A percentile compares a stretch with the other conserved stretches of the same genome.
phyloP scores from a whole-genome alignment of 2,797 vertebrate species.

The Dendrocincla fuliginosa region DNA sequence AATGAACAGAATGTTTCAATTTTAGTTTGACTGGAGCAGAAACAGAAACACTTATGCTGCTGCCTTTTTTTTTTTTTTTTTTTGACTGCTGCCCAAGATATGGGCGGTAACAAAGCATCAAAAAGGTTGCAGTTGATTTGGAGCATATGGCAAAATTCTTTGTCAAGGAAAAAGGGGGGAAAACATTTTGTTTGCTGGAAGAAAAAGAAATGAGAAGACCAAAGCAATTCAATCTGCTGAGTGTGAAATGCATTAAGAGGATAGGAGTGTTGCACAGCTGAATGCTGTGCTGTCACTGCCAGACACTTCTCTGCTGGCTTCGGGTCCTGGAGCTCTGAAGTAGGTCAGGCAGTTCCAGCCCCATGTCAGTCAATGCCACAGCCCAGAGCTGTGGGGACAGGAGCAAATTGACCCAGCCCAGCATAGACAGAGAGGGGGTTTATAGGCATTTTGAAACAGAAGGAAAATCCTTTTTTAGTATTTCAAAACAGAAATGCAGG shows the following conservation, averaged over 20 bases:
- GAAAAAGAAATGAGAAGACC: conserved; percentile 42
- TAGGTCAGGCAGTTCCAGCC: conserved; percentile 2
- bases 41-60: not conserved
- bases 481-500: not conserved
- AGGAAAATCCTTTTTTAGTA: not conserved
- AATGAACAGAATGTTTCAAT: conserved; percentile 37
- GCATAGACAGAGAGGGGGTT: not conserved
- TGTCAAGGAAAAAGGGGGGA: conserved; percentile 21
- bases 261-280: conserved; percentile 42
- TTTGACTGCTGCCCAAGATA: conserved; percentile 42
- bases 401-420: not conserved
- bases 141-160: conserved; percentile 63
- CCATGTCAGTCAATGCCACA: not conserved
- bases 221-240: conserved; percentile 49
- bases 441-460: not conserved
- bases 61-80: not conserved
- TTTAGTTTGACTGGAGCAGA: conserved; percentile 29
- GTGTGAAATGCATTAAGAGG: conserved; percentile 63
- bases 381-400: not conserved
- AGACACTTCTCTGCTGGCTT: conserved; percentile 49
- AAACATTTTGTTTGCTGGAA: conserved; percentile 54
- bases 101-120: conserved; percentile 26
- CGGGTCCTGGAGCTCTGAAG: not conserved
- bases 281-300: conserved; percentile 27
- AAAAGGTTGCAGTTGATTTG: conserved; percentile 52